Conservation (phyloP, 2,888 invertebrate genomes). For the Argyresthia goedartella region DNA sequence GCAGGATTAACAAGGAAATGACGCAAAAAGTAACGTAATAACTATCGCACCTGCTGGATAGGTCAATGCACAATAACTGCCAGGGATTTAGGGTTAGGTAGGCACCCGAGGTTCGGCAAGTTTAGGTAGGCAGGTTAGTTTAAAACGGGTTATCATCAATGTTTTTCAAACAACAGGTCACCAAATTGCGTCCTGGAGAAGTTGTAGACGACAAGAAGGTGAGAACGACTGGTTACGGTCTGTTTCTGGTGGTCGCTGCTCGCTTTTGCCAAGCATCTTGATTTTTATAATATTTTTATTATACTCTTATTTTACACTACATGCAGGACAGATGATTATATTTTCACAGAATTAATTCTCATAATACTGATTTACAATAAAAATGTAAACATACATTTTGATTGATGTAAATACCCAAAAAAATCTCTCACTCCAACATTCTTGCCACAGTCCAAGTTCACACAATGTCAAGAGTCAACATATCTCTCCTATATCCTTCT, state of each 20-base stretch:
- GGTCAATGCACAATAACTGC: constrained; percentile 5
- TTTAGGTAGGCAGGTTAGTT: constrained; percentile 37
- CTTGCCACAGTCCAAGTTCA: no score
- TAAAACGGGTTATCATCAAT: constrained; percentile 52
- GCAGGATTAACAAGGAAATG: constrained; percentile 43
- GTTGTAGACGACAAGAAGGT: constrained; percentile 95
- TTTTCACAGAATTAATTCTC: not conserved
- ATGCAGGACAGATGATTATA: not conserved
- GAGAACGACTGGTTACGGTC: constrained; percentile 72
- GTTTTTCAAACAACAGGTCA: constrained; percentile 76
- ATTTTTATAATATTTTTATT: constrained; percentile 19
- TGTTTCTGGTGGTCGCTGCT: constrained; percentile 65
- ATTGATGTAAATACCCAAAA: no score
- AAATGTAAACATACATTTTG: not conserved
- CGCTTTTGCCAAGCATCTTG: constrained; percentile 66
- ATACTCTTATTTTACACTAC: constrained; percentile 18
- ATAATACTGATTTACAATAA: not conserved
- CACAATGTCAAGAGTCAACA: no score
- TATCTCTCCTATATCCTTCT: no score
- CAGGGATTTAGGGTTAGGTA: constrained; percentile 21
- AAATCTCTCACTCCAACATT: no score
- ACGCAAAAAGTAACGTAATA: constrained; percentile 53
- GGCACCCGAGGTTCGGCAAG: constrained; percentile 56
- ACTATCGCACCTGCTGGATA: constrained; percentile 53
- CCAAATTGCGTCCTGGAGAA: constrained; percentile 94